Conservation (phyloP, 1,140 invertebrate genomes). For the Tetragonula clypearis region DNA sequence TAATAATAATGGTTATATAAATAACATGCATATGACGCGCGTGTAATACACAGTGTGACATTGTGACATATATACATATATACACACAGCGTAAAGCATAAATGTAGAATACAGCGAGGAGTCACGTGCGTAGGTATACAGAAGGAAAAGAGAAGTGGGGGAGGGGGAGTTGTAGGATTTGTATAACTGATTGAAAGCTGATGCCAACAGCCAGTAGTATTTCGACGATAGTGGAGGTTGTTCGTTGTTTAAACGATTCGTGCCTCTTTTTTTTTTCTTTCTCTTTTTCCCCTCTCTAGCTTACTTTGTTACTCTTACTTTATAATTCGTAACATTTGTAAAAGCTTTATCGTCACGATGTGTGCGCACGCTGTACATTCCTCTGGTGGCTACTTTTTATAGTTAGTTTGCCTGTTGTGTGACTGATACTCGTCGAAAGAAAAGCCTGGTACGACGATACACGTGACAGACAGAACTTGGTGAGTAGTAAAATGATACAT, state of each 20-base stretch:
- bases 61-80: not conserved
- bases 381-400: not conserved
- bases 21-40: not conserved
- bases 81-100: not conserved
- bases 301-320: not conserved
- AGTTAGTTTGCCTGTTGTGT: constrained; percentile 24
- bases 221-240: not conserved
- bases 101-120: constrained; percentile 6
- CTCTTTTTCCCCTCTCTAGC: not conserved
- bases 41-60: not conserved
- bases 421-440: constrained; percentile 42
- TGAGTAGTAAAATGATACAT: constrained; percentile 2
- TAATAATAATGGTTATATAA: not conserved
- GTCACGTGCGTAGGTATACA: constrained; percentile 40
- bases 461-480: constrained; percentile 13
- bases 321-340: not conserved
- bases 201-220: constrained; percentile 49
- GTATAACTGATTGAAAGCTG: constrained; percentile 44
- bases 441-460: constrained; percentile 7
- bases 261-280: not conserved
- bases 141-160: constrained; percentile 7
- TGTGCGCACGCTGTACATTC: constrained; percentile 1
- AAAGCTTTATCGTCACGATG: constrained; percentile 1
- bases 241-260: not conserved
- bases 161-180: constrained; percentile 1